These are phyloP conservation scores for Sphyrna mokarran DNA, from an alignment of 2,113 vertebrate genomes.

Conservation along the genomic window DNA sequence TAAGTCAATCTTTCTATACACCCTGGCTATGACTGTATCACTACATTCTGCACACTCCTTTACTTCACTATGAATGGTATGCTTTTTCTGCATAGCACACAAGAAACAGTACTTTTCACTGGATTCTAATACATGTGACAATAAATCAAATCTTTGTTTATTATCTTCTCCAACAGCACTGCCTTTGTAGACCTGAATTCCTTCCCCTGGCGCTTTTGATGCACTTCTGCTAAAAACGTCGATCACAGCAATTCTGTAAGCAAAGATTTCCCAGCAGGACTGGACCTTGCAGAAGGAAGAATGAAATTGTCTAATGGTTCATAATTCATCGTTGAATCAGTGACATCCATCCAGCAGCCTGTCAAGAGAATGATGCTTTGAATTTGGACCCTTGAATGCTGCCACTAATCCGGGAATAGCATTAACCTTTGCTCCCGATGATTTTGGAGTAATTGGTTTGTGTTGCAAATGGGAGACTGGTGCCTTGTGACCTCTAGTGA, in stretches of 20 bases:
- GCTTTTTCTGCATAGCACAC: too few relatives aligned
- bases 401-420: background rate
- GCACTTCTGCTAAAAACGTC: background rate
- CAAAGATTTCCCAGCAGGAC: background rate
- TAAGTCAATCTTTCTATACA: too few relatives aligned
- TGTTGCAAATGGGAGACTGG: background rate
- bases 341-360: background rate
- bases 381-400: background rate
- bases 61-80: too few relatives aligned
- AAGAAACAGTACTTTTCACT: too few relatives aligned
- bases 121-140: too few relatives aligned
- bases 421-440: background rate
- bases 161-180: too few relatives aligned
- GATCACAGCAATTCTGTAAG: background rate
- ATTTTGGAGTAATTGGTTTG: background rate
- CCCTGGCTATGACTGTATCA: too few relatives aligned
- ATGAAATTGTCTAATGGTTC: background rate
- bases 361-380: background rate
- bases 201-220: background rate
- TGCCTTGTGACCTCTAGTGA: slow-evolving; percentile 15
- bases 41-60: too few relatives aligned
- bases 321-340: background rate
- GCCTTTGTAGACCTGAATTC: too few relatives aligned
- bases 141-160: too few relatives aligned
- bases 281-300: background rate